Evolutionary conservation across 1,140 invertebrate genomes (phyloP).

Genomic region (Atta texana): DNA sequence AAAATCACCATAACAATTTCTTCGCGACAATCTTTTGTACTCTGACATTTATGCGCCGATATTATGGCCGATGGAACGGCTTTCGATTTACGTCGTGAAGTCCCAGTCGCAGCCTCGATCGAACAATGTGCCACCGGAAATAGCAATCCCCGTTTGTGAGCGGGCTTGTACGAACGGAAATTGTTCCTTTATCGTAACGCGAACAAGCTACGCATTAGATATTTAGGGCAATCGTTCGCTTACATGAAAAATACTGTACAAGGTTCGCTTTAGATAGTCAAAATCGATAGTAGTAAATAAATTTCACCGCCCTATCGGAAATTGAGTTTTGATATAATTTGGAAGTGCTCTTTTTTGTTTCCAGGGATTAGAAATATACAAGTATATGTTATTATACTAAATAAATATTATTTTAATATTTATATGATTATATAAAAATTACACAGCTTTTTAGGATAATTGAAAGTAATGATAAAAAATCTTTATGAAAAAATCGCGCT

Average conservation of each 20-base stretch:
- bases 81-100: constrained; percentile 53
- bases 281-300: background rate
- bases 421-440: background rate
- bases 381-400: too few species aligned
- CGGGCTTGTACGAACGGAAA: constrained; percentile 77
- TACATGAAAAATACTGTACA: background rate
- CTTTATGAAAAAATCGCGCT: background rate
- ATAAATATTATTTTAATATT: background rate
- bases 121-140: constrained; percentile 80
- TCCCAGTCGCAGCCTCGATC: constrained; percentile 71
- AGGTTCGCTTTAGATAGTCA: background rate
- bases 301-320: background rate
- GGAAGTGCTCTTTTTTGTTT: background rate
- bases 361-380: background rate
- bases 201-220: constrained; percentile 42
- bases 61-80: constrained; percentile 27
- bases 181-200: constrained; percentile 79
- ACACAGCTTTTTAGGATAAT: background rate
- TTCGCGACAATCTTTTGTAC: constrained; percentile 4
- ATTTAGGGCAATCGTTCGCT: constrained; percentile 9
- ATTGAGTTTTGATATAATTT: background rate
- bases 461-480: background rate
- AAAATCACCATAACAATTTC: constrained; percentile 30
- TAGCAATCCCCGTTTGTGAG: constrained; percentile 74
- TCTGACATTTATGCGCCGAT: constrained; percentile 34